Base-by-base conservation (phyloP, 37 sponge, comb jelly and placozoan species). In the Eunapius fragilis region DNA sequence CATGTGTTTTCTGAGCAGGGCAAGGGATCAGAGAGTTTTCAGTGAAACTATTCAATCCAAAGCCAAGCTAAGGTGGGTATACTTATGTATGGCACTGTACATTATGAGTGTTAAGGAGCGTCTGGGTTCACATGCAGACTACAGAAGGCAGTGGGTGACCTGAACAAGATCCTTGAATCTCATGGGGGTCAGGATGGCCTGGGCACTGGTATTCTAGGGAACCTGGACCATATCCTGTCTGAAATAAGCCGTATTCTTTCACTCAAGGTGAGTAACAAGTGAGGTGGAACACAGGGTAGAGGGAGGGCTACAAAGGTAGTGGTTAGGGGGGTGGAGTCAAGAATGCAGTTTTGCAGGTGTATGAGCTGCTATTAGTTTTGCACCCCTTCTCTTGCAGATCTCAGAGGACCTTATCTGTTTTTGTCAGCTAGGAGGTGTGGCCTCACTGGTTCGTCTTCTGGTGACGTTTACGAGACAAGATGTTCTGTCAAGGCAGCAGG, bases 371-470 rank as follows among this genome's bases (percentile, higher is more conserved):
- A 45, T 38, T n/a, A n/a, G n/a, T n/a, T n/a, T n/a, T n/a, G n/a
- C n/a, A n/a, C 25, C 45, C 26, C 24, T 69, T 74, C 23, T 74
- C 70, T 71, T 72, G 13, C 68, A 87, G 87, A n/a, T 5, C 27
- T 35, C 45, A 25, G 81, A 79, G 11, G 92, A 91, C 37, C 81
- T 68, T 38, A 10, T 80, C 30, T 87, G 76, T 23, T 91, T 91
- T 72, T 79, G 84, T 78, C 87, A 91, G 49, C 87, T 91, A 3
- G 92, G 92, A 11, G 92, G 92, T 38, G 6, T 91, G 25, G 80
- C 87, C 14, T 38, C 71, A 2, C 41, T 91, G 34, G 25, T 82
- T 26, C 41, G 69, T 35, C 81, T 91, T 67, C 76, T 91, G 67
- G 27, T n/a, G 70, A 27, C 31, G 58, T 70, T 26, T 41, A 74